Conservation (phyloP, 2,797 vertebrate genomes). For the Parauchenoglanis punctatus region DNA sequence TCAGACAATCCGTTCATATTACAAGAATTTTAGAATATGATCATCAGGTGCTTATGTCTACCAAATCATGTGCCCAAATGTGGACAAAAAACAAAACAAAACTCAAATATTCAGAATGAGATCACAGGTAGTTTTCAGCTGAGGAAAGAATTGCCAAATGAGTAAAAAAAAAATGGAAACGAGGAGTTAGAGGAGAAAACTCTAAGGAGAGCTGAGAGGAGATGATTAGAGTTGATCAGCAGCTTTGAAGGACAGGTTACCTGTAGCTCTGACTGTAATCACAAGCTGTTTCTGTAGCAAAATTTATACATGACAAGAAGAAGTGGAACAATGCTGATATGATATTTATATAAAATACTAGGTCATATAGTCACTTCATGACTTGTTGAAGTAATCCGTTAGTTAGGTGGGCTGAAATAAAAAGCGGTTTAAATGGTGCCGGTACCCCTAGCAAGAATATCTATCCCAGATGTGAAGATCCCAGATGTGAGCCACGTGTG, state of each 20-base stretch:
- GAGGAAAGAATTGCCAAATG: background rate
- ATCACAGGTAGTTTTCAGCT: background rate
- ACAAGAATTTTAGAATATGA: background rate
- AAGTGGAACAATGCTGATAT: background rate
- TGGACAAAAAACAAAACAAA: background rate
- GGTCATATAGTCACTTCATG: background rate
- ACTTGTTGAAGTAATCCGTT: background rate
- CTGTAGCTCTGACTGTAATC: background rate
- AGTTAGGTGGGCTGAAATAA: background rate
- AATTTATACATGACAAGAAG: background rate
- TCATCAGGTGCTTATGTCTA: background rate
- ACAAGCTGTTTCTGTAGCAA: background rate
- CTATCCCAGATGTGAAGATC: background rate
- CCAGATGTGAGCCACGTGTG: slow-evolving; percentile 28
- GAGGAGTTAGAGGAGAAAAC: background rate
- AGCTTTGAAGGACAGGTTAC: background rate
- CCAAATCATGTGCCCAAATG: background rate
- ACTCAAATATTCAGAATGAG: background rate
- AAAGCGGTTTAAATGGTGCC: background rate
- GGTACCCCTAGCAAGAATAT: too few relatives aligned
- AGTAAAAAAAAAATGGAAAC: background rate
- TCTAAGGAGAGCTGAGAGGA: background rate
- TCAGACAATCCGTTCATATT: background rate
- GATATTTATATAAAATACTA: background rate
- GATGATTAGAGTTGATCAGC: background rate